A percentile compares a stretch with the other conserved stretches of the same genome.
phyloP scores from a whole-genome alignment of 2,797 vertebrate species.

The Falco novaeseelandiae region DNA sequence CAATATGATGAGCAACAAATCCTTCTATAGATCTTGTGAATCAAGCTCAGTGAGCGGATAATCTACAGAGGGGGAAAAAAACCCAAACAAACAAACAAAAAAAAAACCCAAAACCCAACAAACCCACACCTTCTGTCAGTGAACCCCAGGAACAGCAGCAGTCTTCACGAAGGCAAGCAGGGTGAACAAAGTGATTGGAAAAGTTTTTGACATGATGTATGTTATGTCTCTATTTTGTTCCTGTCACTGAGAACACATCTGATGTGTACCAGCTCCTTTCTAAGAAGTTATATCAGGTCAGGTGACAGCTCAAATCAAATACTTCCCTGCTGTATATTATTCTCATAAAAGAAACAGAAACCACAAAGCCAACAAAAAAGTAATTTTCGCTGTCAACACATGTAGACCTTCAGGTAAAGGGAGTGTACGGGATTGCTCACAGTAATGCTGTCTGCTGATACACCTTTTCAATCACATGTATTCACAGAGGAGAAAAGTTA shows the following conservation, averaged over 20 bases:
- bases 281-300: background rate
- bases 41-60: background rate
- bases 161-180: background rate
- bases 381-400: background rate
- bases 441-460: background rate
- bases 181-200: background rate
- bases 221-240: background rate
- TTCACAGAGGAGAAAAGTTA: background rate
- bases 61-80: background rate
- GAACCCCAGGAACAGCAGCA: background rate
- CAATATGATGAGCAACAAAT: background rate
- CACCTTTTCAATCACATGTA: background rate
- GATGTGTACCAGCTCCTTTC: background rate
- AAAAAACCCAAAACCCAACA: too few species aligned
- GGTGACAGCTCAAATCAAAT: background rate
- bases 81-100: rapidly evolving
- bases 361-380: background rate
- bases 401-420: background rate
- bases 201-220: background rate
- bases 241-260: background rate
- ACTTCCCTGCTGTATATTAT: background rate
- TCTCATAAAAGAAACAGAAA: background rate
- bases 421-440: background rate
- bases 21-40: background rate
- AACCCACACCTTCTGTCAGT: background rate